Evolutionary conservation across 2,888 invertebrate species (phyloP).

Genomic region (Sialis fuliginosa): DNA sequence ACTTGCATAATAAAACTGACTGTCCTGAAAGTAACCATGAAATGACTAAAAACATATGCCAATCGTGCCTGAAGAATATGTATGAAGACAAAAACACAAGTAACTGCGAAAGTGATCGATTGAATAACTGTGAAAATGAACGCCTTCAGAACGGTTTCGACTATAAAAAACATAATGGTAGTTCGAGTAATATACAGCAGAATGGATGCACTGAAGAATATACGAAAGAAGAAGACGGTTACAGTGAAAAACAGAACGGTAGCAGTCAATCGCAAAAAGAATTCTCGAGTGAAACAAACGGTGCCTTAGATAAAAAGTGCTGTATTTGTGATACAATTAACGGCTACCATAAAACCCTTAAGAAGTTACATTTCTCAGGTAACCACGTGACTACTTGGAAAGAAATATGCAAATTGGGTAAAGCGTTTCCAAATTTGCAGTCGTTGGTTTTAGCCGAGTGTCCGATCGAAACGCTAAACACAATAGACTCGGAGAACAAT

Average conservation of each 20-base stretch:
- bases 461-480: conserved; percentile 42
- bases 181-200: too few relatives aligned
- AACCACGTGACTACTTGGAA: conserved; percentile 74
- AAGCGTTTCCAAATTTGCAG: conserved; percentile 71
- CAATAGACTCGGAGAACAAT: conserved; percentile 10
- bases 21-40: conserved; percentile 1
- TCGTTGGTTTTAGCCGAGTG: conserved; percentile 75
- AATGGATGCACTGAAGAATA: conserved; percentile 13
- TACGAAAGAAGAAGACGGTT: conserved; percentile 9
- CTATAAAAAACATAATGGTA: too few relatives aligned
- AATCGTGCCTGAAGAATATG: conserved; percentile 6
- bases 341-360: conserved; percentile 24
- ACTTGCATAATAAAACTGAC: conserved; percentile 33
- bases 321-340: too few relatives aligned
- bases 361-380: conserved; percentile 71
- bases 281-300: too few relatives aligned
- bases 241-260: background rate
- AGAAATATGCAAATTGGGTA: conserved; percentile 68
- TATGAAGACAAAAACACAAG: conserved; percentile 12
- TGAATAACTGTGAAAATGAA: conserved; percentile 7
- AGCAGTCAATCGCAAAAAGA: background rate
- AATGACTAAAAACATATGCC: conserved; percentile 5
- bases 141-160: conserved; percentile 6
- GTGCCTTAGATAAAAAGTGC: too few relatives aligned
- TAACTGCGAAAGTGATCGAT: conserved; percentile 19